Conservation (phyloP, 2,113 vertebrate species). For the Indicator maculatus region DNA sequence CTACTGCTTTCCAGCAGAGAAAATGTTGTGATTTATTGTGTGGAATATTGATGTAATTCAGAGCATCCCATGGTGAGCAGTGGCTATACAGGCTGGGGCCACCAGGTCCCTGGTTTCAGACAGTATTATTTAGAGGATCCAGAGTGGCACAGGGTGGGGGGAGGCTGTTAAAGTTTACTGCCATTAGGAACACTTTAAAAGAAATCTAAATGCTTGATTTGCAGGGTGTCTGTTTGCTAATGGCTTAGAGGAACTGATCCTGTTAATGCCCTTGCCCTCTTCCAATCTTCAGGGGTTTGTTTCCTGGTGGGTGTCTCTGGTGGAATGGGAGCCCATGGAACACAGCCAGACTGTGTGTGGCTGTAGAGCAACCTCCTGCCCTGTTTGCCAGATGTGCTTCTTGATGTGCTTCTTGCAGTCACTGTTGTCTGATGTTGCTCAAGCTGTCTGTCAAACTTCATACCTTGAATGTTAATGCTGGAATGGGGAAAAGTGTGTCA, state of each 20-base stretch:
- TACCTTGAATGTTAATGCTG: background rate
- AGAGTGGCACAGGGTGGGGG: background rate
- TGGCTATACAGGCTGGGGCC: background rate
- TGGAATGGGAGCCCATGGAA: background rate
- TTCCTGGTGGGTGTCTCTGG: background rate
- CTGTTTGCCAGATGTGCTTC: background rate
- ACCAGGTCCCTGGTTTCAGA: background rate
- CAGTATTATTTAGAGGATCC: background rate
- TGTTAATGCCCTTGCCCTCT: background rate
- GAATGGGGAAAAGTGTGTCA: background rate
- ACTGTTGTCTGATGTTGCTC: background rate
- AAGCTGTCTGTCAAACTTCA: background rate
- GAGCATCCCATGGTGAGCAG: background rate
- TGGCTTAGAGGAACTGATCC: background rate
- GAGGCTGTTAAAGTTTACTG: conserved; percentile 13
- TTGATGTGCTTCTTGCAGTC: background rate
- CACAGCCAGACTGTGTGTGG: accelerated
- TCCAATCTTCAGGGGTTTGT: background rate
- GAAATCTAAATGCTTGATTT: background rate
- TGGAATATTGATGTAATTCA: conserved; percentile 64
- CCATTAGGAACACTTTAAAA: conserved; percentile 8
- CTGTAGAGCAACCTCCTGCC: background rate
- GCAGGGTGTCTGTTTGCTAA: background rate
- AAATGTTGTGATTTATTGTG: conserved; percentile 71
- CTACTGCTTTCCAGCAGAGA: background rate